Conservation (phyloP, 2,113 vertebrate genomes). For the Dromiciops gliroides region DNA sequence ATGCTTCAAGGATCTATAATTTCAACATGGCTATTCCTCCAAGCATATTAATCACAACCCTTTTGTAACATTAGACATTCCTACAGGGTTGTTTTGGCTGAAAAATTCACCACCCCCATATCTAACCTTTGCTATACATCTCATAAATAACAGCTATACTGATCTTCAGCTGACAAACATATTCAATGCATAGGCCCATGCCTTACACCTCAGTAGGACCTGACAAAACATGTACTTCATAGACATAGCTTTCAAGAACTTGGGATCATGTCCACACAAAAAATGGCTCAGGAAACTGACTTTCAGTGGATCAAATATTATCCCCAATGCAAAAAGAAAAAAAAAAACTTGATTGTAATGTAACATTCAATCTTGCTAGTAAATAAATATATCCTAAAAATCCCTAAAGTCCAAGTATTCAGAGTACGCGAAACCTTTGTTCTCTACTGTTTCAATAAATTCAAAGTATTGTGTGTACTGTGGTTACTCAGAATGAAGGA, state of each 20-base stretch:
- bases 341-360: neutral
- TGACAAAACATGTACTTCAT: neutral
- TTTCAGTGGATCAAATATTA: neutral
- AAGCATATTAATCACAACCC: neutral
- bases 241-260: neutral
- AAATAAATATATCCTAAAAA: neutral
- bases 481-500: neutral
- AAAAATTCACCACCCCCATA: neutral
- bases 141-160: neutral
- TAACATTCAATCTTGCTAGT: neutral
- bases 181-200: neutral
- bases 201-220: neutral
- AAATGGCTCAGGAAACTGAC: neutral
- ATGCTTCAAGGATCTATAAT: neutral
- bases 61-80: neutral
- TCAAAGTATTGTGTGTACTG: neutral
- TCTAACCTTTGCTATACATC: neutral
- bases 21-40: neutral
- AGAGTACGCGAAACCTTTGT: neutral
- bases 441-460: neutral
- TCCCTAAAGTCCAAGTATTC: neutral
- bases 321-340: neutral
- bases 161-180: neutral
- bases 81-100: too few relatives aligned
- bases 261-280: neutral